Base-by-base conservation (phyloP, 2,797 vertebrate species). In the Pristis pectinata region DNA sequence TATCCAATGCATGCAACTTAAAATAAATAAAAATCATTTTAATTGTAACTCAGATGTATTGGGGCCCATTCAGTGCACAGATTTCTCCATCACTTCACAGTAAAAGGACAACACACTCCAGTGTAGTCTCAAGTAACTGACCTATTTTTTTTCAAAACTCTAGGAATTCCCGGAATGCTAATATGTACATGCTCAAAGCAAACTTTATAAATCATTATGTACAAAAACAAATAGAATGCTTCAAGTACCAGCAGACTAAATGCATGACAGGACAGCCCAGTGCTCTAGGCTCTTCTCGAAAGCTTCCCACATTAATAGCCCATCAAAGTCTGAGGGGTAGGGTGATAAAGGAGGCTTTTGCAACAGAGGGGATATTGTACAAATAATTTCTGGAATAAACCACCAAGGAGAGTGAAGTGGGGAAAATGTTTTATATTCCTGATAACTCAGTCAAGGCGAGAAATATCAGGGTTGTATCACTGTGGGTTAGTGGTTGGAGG, bases 161-260 rank as follows among this genome's bases (percentile, higher is more conserved):
- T n/a, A 89, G 85, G 85, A 89, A 89, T 89, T 64, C 56, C 56
- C 19, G 56, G 56, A 89, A 89, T 89, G 85, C 17, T n/a, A 22
- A 61, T n/a, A 89, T 30, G 30, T 87, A 56, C 30, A 87, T 59
- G 83, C 27, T 56, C 56, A 27, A 49, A 56, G 82, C 27, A 85
- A 70, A 37, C 76, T 79, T 79, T 79, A 79, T 79, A 79, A 85
- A 80, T 80, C 49, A 85, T 85, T 85, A 83, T 49, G 24, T 13
- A 53, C 49, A 30, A 83, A 53, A 53, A 53, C 67, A 70, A 83
- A 83, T 44, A 83, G 49, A 85, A 56, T 3, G 49, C 80, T 15
- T n/a, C 27, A 34, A 11, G 76, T 22, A 34, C 5, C 85, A 61
- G 30, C 59, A 61, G 15, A n/a, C 89, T 61, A n/a, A 61, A 61